A percentile compares a stretch with the other conserved stretches of the same genome.
Conservation (phyloP, 2,888 invertebrate genomes). For the Diarsia mendica region DNA sequence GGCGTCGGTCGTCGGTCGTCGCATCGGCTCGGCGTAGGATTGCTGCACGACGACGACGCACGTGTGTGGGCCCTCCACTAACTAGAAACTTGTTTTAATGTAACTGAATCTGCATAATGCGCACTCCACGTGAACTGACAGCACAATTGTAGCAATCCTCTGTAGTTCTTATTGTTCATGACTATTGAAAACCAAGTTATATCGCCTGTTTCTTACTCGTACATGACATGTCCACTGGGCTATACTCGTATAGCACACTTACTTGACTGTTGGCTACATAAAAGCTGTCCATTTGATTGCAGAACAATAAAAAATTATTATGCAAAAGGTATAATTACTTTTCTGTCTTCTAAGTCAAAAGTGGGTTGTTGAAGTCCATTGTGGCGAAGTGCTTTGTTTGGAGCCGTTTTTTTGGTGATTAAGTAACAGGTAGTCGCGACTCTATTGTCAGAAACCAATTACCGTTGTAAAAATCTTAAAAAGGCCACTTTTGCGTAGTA, state of each 20-base stretch:
- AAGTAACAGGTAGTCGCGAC: conserved; percentile 52
- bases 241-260: no score
- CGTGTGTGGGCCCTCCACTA: conserved; percentile 70
- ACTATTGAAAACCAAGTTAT: conserved; percentile 53
- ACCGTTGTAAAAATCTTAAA: conserved; percentile 38
- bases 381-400: conserved; percentile 48
- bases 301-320: conserved; percentile 46
- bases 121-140: conserved; percentile 60
- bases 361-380: conserved; percentile 51
- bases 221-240: conserved; percentile 6
- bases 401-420: conserved; percentile 39
- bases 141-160: conserved; percentile 64
- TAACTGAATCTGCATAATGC: conserved; percentile 70
- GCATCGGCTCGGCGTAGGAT: conserved; percentile 62
- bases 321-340: conserved; percentile 46
- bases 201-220: conserved; percentile 24
- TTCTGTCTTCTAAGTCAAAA: conserved; percentile 40
- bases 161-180: conserved; percentile 50
- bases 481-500: conserved; percentile 22
- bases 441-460: conserved; percentile 45
- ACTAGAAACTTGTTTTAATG: conserved; percentile 72
- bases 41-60: conserved; percentile 56
- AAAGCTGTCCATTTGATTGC: conserved; percentile 22
- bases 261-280: conserved; percentile 9
- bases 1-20: conserved; percentile 62